These are phyloP conservation scores for Rachycentron canadum DNA, from an alignment of 2,797 vertebrate species.

Conservation along the genomic window DNA sequence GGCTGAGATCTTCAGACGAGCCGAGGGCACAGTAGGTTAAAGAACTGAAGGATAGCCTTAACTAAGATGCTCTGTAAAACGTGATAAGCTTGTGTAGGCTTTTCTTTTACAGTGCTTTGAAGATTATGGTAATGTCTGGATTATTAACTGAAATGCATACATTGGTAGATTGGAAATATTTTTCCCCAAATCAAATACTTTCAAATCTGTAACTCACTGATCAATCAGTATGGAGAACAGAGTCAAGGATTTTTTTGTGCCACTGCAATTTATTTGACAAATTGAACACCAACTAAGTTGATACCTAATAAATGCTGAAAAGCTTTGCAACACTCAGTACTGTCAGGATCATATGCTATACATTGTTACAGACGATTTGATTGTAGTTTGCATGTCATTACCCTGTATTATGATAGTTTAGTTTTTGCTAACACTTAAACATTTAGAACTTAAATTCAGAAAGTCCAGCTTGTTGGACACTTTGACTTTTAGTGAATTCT, in stretches of 20 bases:
- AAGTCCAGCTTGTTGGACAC: background rate
- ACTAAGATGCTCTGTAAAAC: conserved; percentile 15
- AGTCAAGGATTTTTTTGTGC: background rate
- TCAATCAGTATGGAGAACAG: background rate
- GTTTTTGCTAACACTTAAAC: background rate
- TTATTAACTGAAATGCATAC: background rate
- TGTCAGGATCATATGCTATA: background rate
- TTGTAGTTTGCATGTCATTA: background rate
- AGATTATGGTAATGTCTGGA: background rate
- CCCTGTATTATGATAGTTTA: background rate
- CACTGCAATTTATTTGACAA: background rate
- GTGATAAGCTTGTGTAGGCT: conserved; percentile 11
- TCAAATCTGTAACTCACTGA: background rate
- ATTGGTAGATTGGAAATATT: background rate
- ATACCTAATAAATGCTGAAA: background rate
- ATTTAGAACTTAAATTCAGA: background rate
- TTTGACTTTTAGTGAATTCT: background rate
- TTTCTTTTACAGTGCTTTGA: background rate
- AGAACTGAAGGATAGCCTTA: conserved; percentile 39
- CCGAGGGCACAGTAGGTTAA: conserved; percentile 57
- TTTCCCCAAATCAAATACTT: background rate
- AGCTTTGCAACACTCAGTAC: background rate
- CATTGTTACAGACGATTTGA: background rate
- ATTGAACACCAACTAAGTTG: background rate
- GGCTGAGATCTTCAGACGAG: conserved; percentile 60